A percentile compares a stretch with the other conserved stretches of the same genome.
These are phyloP conservation scores for Coenobita brevimanus DNA, from an alignment of 1,140 invertebrate species.

Conservation along the genomic window DNA sequence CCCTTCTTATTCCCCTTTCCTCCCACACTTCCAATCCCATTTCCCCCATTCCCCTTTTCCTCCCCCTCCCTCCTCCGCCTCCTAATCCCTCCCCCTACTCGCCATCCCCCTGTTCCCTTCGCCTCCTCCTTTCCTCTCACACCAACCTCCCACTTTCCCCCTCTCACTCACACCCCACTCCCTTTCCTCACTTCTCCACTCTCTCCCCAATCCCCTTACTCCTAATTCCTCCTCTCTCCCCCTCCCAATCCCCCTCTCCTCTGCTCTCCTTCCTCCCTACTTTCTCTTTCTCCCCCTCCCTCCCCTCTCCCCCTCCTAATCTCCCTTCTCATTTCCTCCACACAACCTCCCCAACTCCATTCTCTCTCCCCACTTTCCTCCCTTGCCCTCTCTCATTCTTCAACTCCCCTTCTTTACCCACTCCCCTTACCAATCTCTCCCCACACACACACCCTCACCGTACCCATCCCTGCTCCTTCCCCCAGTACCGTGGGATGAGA, in stretches of 20 bases:
- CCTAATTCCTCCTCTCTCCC: neutral
- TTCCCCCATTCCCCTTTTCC: neutral
- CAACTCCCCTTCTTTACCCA: neutral
- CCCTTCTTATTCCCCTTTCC: neutral
- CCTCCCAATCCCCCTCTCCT: neutral
- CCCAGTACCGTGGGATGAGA: no score
- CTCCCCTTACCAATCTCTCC: neutral
- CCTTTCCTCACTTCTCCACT: neutral
- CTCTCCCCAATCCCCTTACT: neutral
- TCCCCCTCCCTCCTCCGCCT: neutral
- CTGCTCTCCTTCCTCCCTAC: neutral
- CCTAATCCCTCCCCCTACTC: neutral
- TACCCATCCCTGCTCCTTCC: neutral
- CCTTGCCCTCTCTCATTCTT: neutral
- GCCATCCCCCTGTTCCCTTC: neutral
- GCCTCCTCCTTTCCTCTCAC: neutral
- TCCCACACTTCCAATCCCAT: neutral
- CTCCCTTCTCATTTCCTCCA: neutral
- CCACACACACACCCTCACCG: neutral
- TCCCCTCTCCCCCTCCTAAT: neutral
- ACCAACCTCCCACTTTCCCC: neutral
- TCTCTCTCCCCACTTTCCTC: neutral
- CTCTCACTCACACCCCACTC: neutral
- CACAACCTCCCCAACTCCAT: neutral
- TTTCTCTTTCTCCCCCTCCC: neutral